Base-by-base conservation (phyloP, 30 jellyfish, hydroid and myxozoan genomes). In the Mastigias papua region DNA sequence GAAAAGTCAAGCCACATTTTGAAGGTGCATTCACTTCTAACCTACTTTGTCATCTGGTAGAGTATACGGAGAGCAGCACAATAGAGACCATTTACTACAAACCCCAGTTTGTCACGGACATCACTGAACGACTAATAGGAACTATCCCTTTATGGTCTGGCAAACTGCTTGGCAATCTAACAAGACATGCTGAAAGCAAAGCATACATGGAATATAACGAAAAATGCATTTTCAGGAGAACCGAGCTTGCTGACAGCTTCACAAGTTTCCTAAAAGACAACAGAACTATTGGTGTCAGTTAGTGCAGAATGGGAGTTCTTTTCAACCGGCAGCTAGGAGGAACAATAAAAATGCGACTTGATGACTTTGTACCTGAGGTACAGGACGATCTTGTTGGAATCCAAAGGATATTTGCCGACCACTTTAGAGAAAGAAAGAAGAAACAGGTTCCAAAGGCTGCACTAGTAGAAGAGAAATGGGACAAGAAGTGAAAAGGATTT, bases 121-220 rank as follows among this genome's bases (percentile, higher is more conserved):
- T 78, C 33, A n/a, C 23, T 32, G 61, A 78, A 65, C 77, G 61
- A 13, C 22, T 78, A 34, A 62, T 78, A 29, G 78, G 78, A 48
- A 78, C 89, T 25, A 74, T 60, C 7, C 89, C 89, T 26, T 50
- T 78, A 29, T 78, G 89, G 89, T 23, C 76, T 78, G 89, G 81
- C 57, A 58, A 46, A n/a, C 26, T 78, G 79, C 77, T 78, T 1
- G 76, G 76, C 34, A 74, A 78, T 46, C 61, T 78, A 33, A 46
- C 89, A 48, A 50, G 80, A 78, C 89, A 78, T 61, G 89, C 80
- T n/a, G 33, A 73, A 35, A 50, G 76, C 61, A 2, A 0, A 0
- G 89, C 34, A 1, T 78, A 78, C 37, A 65, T 19, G 22, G 28
- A 23, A 11, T 78, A 78, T 21, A 42, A 78, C 15, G 76, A 78